Conservation (phyloP, 1,140 invertebrate species). For the silkworm (Bombyx mori) region DNA sequence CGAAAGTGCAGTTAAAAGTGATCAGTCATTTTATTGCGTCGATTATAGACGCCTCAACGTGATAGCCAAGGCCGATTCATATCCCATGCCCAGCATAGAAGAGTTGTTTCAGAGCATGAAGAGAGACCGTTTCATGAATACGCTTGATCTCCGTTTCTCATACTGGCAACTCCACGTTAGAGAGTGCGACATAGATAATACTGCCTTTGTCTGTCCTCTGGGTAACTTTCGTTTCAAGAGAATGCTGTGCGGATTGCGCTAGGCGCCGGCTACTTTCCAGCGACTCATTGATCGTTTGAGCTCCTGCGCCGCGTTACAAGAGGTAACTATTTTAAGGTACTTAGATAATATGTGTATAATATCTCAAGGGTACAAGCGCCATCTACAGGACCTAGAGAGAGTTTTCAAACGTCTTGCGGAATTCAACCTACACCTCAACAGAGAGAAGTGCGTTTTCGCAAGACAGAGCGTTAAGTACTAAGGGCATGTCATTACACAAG, state of each 20-base stretch:
- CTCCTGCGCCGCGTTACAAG: constrained; percentile 17
- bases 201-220: constrained; percentile 51
- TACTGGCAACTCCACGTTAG: constrained; percentile 42
- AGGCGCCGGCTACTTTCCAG: constrained; percentile 55
- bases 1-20: too few relatives aligned
- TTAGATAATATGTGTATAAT: constrained; percentile 59
- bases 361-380: constrained; percentile 32
- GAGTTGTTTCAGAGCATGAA: constrained; percentile 50
- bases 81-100: constrained; percentile 31
- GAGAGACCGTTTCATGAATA: constrained; percentile 40
- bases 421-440: constrained; percentile 23
- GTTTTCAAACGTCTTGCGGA: constrained; percentile 14
- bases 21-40: constrained; percentile 18
- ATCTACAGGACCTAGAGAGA: constrained; percentile 33
- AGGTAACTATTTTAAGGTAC: constrained; percentile 40
- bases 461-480: constrained; percentile 35
- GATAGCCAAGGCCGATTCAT: constrained; percentile 8
- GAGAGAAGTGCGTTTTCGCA: constrained; percentile 43
- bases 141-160: constrained; percentile 55
- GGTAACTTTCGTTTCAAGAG: constrained; percentile 44
- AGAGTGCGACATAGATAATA: constrained; percentile 56
- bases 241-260: constrained; percentile 39
- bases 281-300: constrained; percentile 41
- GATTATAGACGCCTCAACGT: constrained; percentile 28
- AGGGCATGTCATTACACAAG: constrained; percentile 43